A percentile compares a stretch with the other conserved stretches of the same genome.
Evolutionary conservation across 2,113 vertebrate species (phyloP).

Genomic region (Phodopus roborovskii): DNA sequence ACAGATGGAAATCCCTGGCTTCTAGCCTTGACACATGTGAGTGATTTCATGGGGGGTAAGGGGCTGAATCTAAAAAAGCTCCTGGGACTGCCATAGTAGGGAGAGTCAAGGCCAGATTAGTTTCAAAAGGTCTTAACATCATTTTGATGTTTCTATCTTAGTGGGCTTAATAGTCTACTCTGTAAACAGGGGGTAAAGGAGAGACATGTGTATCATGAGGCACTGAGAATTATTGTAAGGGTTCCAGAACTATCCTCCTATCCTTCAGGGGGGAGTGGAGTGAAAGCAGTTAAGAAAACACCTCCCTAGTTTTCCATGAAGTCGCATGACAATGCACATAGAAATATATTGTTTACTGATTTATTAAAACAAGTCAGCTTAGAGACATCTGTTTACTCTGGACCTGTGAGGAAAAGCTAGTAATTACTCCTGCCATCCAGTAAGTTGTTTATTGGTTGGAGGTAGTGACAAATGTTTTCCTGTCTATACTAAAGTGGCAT

Average conservation of each 20-base stretch:
- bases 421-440: slow-evolving; percentile 18
- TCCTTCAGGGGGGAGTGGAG: not conserved
- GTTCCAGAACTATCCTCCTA: not conserved
- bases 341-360: slow-evolving; percentile 58
- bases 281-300: slow-evolving; percentile 50
- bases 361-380: slow-evolving; percentile 54
- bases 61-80: slow-evolving; percentile 1
- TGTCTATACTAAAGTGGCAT: slow-evolving; percentile 58
- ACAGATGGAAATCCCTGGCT: slow-evolving; percentile 57
- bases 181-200: slow-evolving; percentile 12
- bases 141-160: slow-evolving; percentile 39
- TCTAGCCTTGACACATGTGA: slow-evolving; percentile 33
- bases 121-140: not conserved
- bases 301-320: slow-evolving; percentile 40
- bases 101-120: slow-evolving; percentile 36
- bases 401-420: slow-evolving; percentile 56
- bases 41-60: slow-evolving; percentile 22
- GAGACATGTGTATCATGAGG: not conserved
- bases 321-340: slow-evolving; percentile 43
- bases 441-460: slow-evolving; percentile 2
- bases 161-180: slow-evolving; percentile 36
- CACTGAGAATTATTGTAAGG: slow-evolving; percentile 48
- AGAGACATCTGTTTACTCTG: slow-evolving; percentile 56
- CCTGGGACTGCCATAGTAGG: slow-evolving; percentile 34
- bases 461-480: slow-evolving; percentile 57